These are phyloP conservation scores for Macquaria australasica DNA, from an alignment of 2,113 vertebrate genomes.

Conservation along the genomic window DNA sequence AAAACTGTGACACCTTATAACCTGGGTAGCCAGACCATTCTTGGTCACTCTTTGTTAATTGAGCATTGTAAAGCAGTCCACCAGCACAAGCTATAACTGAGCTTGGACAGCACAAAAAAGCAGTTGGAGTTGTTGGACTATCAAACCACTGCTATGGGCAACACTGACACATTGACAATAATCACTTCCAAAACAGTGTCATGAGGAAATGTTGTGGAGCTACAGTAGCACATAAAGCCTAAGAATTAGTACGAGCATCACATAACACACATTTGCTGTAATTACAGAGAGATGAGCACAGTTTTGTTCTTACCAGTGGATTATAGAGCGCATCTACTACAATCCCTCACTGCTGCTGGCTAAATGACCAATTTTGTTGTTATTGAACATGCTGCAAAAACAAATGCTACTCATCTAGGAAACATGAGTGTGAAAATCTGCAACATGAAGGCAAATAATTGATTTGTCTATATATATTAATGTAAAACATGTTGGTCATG, in stretches of 20 bases:
- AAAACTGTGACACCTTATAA: background rate
- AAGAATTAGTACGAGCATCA: slow-evolving; percentile 16
- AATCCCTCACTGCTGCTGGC: slow-evolving; percentile 13
- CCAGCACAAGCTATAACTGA: background rate
- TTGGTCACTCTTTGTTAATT: background rate
- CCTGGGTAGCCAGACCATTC: background rate
- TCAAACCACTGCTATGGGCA: slow-evolving; percentile 3
- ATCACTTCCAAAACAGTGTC: slow-evolving; percentile 14
- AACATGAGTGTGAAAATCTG: background rate
- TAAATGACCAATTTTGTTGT: slow-evolving; percentile 11
- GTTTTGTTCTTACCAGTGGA: slow-evolving; percentile 15
- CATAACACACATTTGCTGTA: slow-evolving; percentile 29
- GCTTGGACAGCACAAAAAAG: slow-evolving; percentile 13
- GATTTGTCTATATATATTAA: background rate
- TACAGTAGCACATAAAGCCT: slow-evolving; percentile 22
- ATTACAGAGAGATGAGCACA: slow-evolving; percentile 41
- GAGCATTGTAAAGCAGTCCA: background rate
- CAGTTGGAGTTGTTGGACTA: slow-evolving; percentile 8
- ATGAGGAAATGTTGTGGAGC: slow-evolving; percentile 14
- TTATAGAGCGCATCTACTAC: background rate
- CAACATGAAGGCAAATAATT: slow-evolving; percentile 5
- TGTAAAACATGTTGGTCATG: slow-evolving; percentile 6
- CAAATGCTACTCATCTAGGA: background rate
- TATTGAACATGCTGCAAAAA: slow-evolving; percentile 19
- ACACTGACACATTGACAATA: slow-evolving; percentile 14